These are phyloP conservation scores for Podotricha telesiphe DNA, from an alignment of 2,888 invertebrate genomes.

Conservation along the genomic window DNA sequence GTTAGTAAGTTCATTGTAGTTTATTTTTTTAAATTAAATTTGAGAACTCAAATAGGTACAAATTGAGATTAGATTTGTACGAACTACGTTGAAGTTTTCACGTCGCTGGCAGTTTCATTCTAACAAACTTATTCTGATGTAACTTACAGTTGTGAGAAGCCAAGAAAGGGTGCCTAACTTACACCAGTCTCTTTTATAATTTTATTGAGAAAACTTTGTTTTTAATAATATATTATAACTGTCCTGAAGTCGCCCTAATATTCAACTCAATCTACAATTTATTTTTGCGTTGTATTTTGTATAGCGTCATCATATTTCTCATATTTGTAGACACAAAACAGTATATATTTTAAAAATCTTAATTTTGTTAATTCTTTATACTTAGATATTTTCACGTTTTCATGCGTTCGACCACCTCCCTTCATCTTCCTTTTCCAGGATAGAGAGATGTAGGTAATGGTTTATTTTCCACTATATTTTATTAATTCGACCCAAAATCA, in stretches of 20 bases:
- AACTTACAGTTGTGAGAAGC: slow-evolving; percentile 3
- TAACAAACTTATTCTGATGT: slow-evolving; percentile 17
- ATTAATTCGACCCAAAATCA: too few species aligned
- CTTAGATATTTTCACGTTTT: too few species aligned
- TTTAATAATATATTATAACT: not conserved
- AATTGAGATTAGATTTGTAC: slow-evolving; percentile 17
- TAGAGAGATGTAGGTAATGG: too few species aligned
- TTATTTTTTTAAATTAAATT: not conserved
- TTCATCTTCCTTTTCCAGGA: too few species aligned
- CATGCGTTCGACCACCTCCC: too few species aligned
- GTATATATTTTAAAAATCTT: too few species aligned
- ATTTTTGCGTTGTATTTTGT: not conserved
- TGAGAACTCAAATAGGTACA: slow-evolving; percentile 4
- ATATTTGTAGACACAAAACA: too few species aligned
- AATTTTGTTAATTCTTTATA: too few species aligned
- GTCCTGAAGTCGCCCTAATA: not conserved
- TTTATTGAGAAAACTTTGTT: not conserved
- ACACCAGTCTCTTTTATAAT: slow-evolving; percentile 5
- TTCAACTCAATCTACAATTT: not conserved
- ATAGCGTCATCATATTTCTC: not conserved
- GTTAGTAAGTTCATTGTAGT: not conserved
- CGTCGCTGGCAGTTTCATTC: slow-evolving; percentile 12
- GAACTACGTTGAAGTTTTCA: slow-evolving; percentile 14
- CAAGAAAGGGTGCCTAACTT: not conserved
- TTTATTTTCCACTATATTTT: too few species aligned